Conservation (phyloP, 2,113 vertebrate genomes). For the Octodon degus region DNA sequence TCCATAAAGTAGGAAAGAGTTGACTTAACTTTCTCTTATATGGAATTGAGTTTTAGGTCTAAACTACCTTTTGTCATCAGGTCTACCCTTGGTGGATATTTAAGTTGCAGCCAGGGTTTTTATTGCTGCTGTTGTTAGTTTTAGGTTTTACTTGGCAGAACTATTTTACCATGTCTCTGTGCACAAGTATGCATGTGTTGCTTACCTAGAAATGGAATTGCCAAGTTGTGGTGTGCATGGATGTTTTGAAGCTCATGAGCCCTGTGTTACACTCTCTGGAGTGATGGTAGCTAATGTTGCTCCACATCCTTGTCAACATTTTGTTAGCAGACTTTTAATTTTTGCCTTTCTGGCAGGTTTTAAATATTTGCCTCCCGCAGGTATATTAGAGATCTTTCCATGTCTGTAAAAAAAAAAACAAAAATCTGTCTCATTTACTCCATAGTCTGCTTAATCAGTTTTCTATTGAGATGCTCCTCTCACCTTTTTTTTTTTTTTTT, state of each 20-base stretch:
- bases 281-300: too few species aligned
- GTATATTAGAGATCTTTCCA: not conserved
- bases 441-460: rapidly evolving
- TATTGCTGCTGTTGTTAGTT: not conserved
- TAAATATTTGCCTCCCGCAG: not conserved
- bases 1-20: not conserved
- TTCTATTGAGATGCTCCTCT: not conserved
- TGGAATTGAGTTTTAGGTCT: not conserved
- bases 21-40: not conserved
- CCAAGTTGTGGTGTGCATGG: rapidly evolving
- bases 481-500: not conserved
- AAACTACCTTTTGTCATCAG: not conserved
- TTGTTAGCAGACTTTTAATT: not conserved
- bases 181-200: not conserved
- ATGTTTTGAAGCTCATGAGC: not conserved
- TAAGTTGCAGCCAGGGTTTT: not conserved
- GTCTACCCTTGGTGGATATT: not conserved
- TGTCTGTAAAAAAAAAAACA: not conserved
- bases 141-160: not conserved
- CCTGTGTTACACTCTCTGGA: rapidly evolving
- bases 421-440: not conserved
- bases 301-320: not conserved
- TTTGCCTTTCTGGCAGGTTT: not conserved
- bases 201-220: not conserved
- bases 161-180: not conserved